phyloP scores from a whole-genome alignment of 2,797 vertebrate species.

The Rhynchonycteris naso region DNA sequence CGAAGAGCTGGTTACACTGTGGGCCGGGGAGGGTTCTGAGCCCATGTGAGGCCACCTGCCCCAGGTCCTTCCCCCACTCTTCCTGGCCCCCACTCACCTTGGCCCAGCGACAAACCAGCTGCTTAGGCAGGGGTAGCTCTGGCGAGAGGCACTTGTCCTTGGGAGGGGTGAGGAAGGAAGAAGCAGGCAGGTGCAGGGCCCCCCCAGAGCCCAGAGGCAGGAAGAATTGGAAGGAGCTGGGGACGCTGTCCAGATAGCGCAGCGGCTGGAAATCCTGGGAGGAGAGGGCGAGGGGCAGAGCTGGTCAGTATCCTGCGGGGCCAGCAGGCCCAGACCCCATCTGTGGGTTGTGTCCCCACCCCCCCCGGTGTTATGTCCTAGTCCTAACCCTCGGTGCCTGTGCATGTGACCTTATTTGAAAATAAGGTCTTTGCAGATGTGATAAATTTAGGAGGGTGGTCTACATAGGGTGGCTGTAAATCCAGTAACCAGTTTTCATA shows the following conservation, averaged over 20 bases:
- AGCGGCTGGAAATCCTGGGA: conserved; percentile 89
- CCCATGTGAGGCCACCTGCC: neutral
- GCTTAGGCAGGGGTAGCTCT: conserved; percentile 90
- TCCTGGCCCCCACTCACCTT: conserved; percentile 87
- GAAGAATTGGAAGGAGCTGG: conserved; percentile 93
- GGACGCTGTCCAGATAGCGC: conserved; percentile 88
- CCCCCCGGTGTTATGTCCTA: neutral
- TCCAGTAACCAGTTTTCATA: neutral
- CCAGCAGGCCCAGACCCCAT: neutral
- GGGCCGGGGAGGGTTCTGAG: conserved; percentile 33
- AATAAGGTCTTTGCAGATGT: neutral
- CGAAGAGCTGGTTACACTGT: conserved; percentile 97
- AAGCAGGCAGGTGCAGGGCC: conserved; percentile 89
- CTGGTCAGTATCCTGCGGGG: neutral
- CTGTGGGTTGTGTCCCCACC: neutral
- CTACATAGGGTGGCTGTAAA: neutral
- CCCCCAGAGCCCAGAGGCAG: conserved; percentile 90
- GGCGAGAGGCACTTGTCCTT: conserved; percentile 91
- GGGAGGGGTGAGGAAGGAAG: conserved; percentile 88
- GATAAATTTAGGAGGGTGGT: neutral
- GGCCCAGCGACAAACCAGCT: conserved; percentile 94
- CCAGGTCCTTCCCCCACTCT: neutral
- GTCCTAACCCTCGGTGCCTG: neutral
- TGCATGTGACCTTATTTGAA: neutral
- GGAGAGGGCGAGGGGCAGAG: neutral